Base-by-base conservation (phyloP, 2,888 invertebrate species). In the Diloba caeruleocephala region DNA sequence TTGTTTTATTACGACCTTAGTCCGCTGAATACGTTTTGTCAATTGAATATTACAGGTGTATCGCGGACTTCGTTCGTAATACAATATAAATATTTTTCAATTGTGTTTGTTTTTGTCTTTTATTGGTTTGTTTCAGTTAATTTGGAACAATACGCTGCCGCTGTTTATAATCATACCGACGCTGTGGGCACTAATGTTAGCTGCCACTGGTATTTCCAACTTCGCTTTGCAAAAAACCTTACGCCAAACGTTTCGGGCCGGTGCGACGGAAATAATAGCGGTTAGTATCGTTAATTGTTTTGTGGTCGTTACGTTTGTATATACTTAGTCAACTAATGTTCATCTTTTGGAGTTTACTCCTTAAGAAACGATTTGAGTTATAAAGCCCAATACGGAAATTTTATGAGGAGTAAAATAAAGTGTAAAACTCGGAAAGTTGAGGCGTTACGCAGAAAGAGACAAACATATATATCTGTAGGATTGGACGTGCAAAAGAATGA, bases 111-210 rank as follows among this genome's bases (percentile, higher is more conserved):
- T 26, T 17, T 31, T 32, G 23, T 19, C 12, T 42, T 25, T 38
- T 31, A n/a, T 46, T 62, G 65, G 26, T 39, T 33, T 28, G 28
- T 83, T 83, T 58, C 57, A 92, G 92, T 63, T 91, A 50, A 74
- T 89, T 25, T 92, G 89, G 89, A 92, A 92, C 65, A 92, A 89
- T 44, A 71, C 81, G 41, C 61, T 75, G n/a, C 50, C 74, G 6
- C 88, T 88, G 85, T 66, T 90, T 34, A 48, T 83, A 33, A 43
- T 75, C 1, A 54, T 91, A 26, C 92, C 92, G 1, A 85, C 84
- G 76, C 14, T 84, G 31, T 92, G 92, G 92, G 58, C 74, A 3
- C 7, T 58, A 9, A 28, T 85, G 32, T 58, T 92, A 36, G 26
- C 77, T 3, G 31, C 74, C 8, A 71, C 75, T 10, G 80, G 81